These are phyloP conservation scores for Boulengerochromis microlepis DNA, from an alignment of 2,113 vertebrate species.

Conservation along the genomic window DNA sequence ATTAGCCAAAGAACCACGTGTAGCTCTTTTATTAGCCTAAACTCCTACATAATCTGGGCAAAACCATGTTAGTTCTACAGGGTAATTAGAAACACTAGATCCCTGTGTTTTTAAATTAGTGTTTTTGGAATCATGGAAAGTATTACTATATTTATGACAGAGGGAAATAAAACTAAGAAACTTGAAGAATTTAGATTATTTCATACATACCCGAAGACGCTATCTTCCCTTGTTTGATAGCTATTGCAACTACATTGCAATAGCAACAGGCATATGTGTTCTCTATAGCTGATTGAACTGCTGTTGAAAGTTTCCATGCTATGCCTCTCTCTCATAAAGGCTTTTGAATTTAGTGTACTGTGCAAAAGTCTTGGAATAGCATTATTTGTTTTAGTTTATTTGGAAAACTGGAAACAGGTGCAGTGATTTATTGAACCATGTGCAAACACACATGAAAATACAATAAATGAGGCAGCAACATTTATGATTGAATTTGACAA, in stretches of 20 bases:
- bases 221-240: neutral
- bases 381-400: neutral
- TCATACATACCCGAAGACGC: neutral
- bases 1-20: slow-evolving; percentile 12
- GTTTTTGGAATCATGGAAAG: neutral
- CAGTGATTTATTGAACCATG: neutral
- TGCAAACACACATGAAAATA: neutral
- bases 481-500: neutral
- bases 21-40: slow-evolving; percentile 46
- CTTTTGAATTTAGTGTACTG: neutral
- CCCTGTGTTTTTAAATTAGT: neutral
- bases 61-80: neutral
- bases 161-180: neutral
- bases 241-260: neutral
- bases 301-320: slow-evolving; percentile 6
- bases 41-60: neutral
- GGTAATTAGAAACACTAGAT: neutral
- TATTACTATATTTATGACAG: neutral
- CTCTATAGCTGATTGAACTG: slow-evolving; percentile 4
- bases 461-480: neutral
- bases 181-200: neutral
- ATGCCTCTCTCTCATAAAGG: neutral
- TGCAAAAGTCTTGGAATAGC: neutral
- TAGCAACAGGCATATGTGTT: slow-evolving; percentile 26
- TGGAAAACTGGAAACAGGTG: neutral